Evolutionary conservation across 2,113 vertebrate species (phyloP), one percentile per base, ranked within the genome.

Genomic region (Brienomyrus brachyistius): DNA sequence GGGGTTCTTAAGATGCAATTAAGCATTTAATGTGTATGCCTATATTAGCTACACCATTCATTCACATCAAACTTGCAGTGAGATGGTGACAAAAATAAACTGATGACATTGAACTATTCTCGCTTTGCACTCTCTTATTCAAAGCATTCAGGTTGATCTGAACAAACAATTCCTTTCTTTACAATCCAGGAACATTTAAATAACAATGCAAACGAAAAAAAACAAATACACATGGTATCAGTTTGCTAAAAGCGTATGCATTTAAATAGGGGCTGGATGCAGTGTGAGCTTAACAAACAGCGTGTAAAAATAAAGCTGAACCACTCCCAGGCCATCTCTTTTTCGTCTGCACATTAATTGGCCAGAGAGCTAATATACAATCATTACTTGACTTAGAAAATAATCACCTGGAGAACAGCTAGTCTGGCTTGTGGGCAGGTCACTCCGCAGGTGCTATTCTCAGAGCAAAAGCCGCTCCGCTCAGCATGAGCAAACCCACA

Each of bases 21-120:
- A 91, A 86, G 87, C 88, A 82, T 90, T 86, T 87, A 89, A 88
- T 90, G 89, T 59, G 86, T 48, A 90, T 40, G 2, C 40, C 40
- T 40, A 40, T 86, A 88, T 91, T 91, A 91, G 88, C 89, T 90
- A 90, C 84, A 47, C 83, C 89, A 91, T 89, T 86, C 84, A 54
- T 85, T 89, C 70, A 21, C 13, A 84, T 84, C 82, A 84, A 90
- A 88, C 45, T 86, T 90, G 77, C 45, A 66, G 66, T 59, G 56
- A 90, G 83, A 88, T 27, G 89, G 2, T 86, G n/a, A 87, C 70
- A 89, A 43, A 89, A 27, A 89, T n/a, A 27, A 8, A 90, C 47
- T 84, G 47, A 84, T 6, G 5, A n/a, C 77, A n/a, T 8, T n/a
- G 35, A 84, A n/a, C 45, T 2, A n/a, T 40, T 4, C 47, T 31